Conservation (phyloP, 2,888 invertebrate genomes). For the Parnassius glacialis region DNA sequence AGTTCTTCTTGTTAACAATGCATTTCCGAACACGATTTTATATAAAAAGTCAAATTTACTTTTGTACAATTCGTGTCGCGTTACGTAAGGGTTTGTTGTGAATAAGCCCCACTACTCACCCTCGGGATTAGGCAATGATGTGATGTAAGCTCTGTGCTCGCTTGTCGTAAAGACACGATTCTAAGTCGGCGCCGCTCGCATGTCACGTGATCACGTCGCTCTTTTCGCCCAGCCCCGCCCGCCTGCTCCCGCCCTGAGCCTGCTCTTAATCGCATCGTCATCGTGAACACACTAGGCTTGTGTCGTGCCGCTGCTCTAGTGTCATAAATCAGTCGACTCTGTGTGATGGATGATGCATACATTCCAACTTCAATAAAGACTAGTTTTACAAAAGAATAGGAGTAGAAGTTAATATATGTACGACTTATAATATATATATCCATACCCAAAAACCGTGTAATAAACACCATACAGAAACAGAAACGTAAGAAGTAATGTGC, state of each 20-base stretch:
- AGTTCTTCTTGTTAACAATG: not conserved
- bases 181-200: conserved; percentile 45
- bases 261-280: conserved; percentile 68
- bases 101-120: conserved; percentile 30
- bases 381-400: conserved; percentile 15
- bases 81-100: conserved; percentile 55
- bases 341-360: conserved; percentile 8
- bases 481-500: no score
- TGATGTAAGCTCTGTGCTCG: conserved; percentile 47
- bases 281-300: conserved; percentile 63
- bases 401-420: not conserved
- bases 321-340: conserved; percentile 70
- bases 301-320: conserved; percentile 61
- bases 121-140: conserved; percentile 45
- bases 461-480: no score
- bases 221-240: conserved; percentile 31
- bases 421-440: no score
- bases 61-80: not conserved
- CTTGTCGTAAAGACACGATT: conserved; percentile 44
- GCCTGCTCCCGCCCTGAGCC: conserved; percentile 36
- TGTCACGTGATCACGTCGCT: conserved; percentile 52
- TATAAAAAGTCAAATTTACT: not conserved
- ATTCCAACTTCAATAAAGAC: conserved; percentile 5
- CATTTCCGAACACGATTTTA: not conserved
- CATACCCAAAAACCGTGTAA: no score